Percentiles rank a stretch among this genome's conserved stretches.
Conservation (phyloP, 1,140 invertebrate genomes). For the Bacillus rossius region DNA sequence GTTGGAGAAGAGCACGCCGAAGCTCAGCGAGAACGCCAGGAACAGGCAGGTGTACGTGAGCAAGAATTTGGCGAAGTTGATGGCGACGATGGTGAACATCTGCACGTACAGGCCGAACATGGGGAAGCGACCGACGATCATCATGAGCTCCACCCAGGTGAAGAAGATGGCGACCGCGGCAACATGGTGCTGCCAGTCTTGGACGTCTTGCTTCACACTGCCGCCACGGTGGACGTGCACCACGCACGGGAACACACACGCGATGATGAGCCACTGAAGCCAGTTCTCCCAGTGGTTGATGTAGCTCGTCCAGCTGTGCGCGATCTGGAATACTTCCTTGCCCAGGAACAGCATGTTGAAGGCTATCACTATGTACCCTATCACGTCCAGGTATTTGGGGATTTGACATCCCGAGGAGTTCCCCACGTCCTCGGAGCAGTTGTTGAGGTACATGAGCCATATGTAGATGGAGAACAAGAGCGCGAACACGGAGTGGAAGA, state of each 20-base stretch:
- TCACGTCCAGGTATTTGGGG: not conserved
- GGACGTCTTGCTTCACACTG: constrained; percentile 1
- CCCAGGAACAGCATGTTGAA: constrained; percentile 17
- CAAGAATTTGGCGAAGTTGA: constrained; percentile 79
- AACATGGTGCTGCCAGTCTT: constrained; percentile 68
- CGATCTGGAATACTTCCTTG: constrained; percentile 70
- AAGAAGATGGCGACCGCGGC: constrained; percentile 71
- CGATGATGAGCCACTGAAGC: constrained; percentile 70
- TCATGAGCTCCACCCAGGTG: constrained; percentile 74
- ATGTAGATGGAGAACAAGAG: constrained; percentile 64
- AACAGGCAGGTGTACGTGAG: constrained; percentile 73
- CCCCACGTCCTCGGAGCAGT: not conserved
- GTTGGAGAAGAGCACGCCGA: constrained; percentile 71
- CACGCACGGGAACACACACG: constrained; percentile 54
- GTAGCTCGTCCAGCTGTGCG: constrained; percentile 61
- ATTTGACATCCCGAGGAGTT: not conserved
- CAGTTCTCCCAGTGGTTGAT: constrained; percentile 77
- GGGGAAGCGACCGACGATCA: constrained; percentile 77
- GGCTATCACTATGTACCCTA: constrained; percentile 50
- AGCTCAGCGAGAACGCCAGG: constrained; percentile 69
- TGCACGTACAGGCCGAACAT: constrained; percentile 80
- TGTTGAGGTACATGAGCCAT: constrained; percentile 43
- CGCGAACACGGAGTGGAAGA: constrained; percentile 72
- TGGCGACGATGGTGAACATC: constrained; percentile 76
- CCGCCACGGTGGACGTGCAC: not conserved